Base-by-base conservation (phyloP, 2,797 vertebrate genomes). In the Semaprochilodus insignis region DNA sequence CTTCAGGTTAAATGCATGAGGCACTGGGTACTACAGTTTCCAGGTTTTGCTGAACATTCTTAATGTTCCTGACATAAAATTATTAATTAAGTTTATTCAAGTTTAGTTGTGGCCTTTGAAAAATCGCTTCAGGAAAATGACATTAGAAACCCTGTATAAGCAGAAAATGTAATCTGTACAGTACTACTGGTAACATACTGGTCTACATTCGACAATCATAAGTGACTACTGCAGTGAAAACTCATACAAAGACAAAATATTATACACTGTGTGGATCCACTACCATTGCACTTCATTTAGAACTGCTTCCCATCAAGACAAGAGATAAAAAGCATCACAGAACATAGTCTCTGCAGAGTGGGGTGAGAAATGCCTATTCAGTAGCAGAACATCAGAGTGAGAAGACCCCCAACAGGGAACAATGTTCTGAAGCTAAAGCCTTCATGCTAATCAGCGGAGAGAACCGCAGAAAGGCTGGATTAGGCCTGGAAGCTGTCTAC, bases 401-500 rank as follows among this genome's bases (percentile, higher is more conserved):
- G 63, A 66, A 66, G 31, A 36, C 63, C 31, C 63, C 6, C 63
- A 34, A 66, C 15, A 36, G 31, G 31, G 63, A 66, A 66, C 63
- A 66, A 36, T 34, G 31, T 66, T 19, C 63, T 8, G 31, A 2
- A 17, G 31, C 63, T 66, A 34, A 36, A 66, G 15, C 63, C 27
- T 36, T 36, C 63, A 66, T 6, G 36, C 63, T 63, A 31, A 72
- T 80, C n/a, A 82, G 44, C 44, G 31, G 25, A 51, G 48, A 67
- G 23, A 51, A 77, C 51, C 5, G 25, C 31, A 34, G 63, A 19
- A 19, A 66, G 63, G 5, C 31, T 36, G 63, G 31, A 66, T 66
- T 66, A 66, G 31, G 10, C 17, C 31, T 19, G 63, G 27, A 36
- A 10, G 63, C 63, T 36, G 27, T 36, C n/a, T 60, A n/a, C 14